phyloP scores from a whole-genome alignment of 2,797 vertebrate species.

The Tenualosa thibaudeaui region DNA sequence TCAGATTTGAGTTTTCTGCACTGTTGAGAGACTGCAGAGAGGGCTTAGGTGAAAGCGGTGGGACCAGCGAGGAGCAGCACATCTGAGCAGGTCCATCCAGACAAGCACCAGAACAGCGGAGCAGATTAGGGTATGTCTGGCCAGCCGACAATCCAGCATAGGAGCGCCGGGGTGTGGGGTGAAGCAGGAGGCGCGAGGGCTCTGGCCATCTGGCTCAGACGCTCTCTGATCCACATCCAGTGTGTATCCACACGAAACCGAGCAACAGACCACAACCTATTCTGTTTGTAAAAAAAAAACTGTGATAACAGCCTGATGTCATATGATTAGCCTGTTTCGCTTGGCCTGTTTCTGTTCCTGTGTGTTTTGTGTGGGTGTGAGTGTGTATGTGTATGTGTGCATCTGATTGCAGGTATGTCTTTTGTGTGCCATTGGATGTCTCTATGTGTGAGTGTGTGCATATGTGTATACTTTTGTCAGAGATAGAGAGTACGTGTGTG shows the following conservation, averaged over 20 bases:
- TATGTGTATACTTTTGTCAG: not conserved
- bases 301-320: not conserved
- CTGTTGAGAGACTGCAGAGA: not conserved
- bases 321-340: not conserved
- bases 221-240: not conserved
- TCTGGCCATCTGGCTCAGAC: not conserved
- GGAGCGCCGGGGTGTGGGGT: not conserved
- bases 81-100: not conserved
- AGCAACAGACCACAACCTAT: not conserved
- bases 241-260: not conserved
- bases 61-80: not conserved
- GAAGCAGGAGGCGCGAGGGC: not conserved
- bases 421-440: not conserved
- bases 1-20: not conserved
- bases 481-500: not conserved
- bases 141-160: not conserved
- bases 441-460: not conserved
- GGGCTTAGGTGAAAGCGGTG: not conserved
- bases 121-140: not conserved
- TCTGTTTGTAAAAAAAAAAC: not conserved
- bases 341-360: not conserved
- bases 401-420: not conserved
- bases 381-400: not conserved
- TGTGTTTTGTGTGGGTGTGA: not conserved
- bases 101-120: not conserved